Evolutionary conservation across 92 coral and sea anemone genomes (phyloP), one percentile per base, ranked within the genome.

Genomic region (Parazoanthus swiftii): DNA sequence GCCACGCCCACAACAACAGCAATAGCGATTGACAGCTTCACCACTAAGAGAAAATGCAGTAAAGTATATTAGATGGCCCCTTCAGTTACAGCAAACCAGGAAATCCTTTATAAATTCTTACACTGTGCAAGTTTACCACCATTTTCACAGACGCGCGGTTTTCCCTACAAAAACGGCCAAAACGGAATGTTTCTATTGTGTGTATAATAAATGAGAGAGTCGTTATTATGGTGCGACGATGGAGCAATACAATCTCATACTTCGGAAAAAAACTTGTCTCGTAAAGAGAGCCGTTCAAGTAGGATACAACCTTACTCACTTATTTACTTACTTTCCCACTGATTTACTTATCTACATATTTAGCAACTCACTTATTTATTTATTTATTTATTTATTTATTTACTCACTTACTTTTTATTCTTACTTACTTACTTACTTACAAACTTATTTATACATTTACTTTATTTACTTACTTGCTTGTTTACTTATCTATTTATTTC

Each of bases 1-100:
- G 98, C 92, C 36, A 97, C 94, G 72, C 96, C 99, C 29, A 97
- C 94, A 74, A 95, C 89, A 75, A 95, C 95, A 33, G 96, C 94
- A n/a, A 91, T 80, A 38, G 91, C 98, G 78, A 89, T 76, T n/a
- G 88, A 33, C 37, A 92, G 43, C 73, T 90, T 95, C 70, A 92
- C 94, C 81, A 86, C 88, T 92, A 90, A 92, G 86, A 77, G 36
- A 21, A n/a, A 21, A 38, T 10, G 11, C 23, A 14, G 23, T 25
- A 8, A 1, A 63, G 7, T 29, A 23, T 8, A 21, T 26, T 39
- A 14, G 33, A 44, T 44, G 23, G 11, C 8, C 26, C 16, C 15
- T 23, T 8, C 13, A 48, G 68, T 29, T 29, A 29, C 33, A 29
- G 1, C 6, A 11, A 21, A 23, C 66, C 26, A 23, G 70, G 1